Evolutionary conservation across 2,797 vertebrate species (phyloP).

Genomic region (Rhinatrema bivittatum): DNA sequence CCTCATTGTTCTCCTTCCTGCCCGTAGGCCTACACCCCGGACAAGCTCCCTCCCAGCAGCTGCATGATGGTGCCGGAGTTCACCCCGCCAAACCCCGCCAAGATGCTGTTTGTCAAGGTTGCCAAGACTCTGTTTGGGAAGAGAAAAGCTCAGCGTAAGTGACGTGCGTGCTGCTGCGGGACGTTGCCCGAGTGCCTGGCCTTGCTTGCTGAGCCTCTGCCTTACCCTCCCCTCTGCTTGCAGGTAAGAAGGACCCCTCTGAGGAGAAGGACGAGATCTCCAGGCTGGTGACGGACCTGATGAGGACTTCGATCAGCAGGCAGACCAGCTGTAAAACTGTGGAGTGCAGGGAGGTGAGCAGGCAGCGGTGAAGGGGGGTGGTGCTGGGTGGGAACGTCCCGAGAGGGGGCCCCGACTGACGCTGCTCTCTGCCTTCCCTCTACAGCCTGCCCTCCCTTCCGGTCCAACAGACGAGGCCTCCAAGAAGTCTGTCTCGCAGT

Average conservation of each 20-base stretch:
- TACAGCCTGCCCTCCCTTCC: no score
- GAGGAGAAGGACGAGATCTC: slow-evolving; percentile 89
- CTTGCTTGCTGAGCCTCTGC: not conserved
- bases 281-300: slow-evolving; percentile 82
- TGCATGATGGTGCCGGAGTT: slow-evolving; percentile 87
- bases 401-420: no score
- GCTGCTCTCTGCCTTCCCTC: not conserved
- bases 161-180: not conserved
- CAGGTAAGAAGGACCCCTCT: slow-evolving; percentile 65
- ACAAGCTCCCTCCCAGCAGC: slow-evolving; percentile 86
- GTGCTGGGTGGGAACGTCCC: slow-evolving; percentile 12
- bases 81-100: slow-evolving; percentile 84
- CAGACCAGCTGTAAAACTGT: slow-evolving; percentile 84
- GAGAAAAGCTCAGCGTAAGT: slow-evolving; percentile 81
- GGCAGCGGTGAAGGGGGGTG: not conserved
- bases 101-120: slow-evolving; percentile 89
- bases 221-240: not conserved
- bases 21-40: slow-evolving; percentile 83
- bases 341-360: slow-evolving; percentile 69
- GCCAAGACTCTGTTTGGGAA: slow-evolving; percentile 92
- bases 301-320: slow-evolving; percentile 83
- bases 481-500: slow-evolving; percentile 71
- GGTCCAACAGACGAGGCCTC: slow-evolving; percentile 85
- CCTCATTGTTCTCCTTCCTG: no score
- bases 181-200: not conserved